These are phyloP conservation scores for Limosa lapponica DNA, from an alignment of 2,797 vertebrate species.

Conservation along the genomic window DNA sequence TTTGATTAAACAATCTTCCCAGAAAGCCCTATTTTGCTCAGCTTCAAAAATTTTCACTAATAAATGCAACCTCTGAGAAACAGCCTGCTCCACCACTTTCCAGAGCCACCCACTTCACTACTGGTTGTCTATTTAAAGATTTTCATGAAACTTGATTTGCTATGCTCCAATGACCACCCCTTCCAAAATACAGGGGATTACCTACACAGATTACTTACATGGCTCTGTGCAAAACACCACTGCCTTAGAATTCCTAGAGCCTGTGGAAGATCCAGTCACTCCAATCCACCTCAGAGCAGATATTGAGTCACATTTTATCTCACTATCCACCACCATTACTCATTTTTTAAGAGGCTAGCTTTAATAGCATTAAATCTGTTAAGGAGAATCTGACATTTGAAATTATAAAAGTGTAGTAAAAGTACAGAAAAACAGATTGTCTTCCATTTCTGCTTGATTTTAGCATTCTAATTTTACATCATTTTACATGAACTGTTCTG, in stretches of 20 bases:
- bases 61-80: neutral
- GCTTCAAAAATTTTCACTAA: neutral
- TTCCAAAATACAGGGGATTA: neutral
- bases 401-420: neutral
- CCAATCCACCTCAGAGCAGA: neutral
- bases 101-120: neutral
- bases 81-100: neutral
- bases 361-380: neutral
- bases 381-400: neutral
- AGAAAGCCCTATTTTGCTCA: neutral
- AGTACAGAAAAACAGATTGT: neutral
- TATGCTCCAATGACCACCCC: neutral
- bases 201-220: neutral
- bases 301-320: neutral
- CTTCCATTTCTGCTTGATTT: neutral
- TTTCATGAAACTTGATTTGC: neutral
- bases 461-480: neutral
- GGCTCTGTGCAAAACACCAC: neutral
- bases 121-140: conserved; percentile 3
- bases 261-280: neutral
- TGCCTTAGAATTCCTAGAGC: neutral
- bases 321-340: neutral
- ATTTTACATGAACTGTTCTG: neutral
- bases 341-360: neutral
- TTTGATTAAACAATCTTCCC: neutral